A percentile compares a stretch with the other conserved stretches of the same genome.
phyloP scores from a whole-genome alignment of 1,140 invertebrate genomes.

The Lucilia cuprina region DNA sequence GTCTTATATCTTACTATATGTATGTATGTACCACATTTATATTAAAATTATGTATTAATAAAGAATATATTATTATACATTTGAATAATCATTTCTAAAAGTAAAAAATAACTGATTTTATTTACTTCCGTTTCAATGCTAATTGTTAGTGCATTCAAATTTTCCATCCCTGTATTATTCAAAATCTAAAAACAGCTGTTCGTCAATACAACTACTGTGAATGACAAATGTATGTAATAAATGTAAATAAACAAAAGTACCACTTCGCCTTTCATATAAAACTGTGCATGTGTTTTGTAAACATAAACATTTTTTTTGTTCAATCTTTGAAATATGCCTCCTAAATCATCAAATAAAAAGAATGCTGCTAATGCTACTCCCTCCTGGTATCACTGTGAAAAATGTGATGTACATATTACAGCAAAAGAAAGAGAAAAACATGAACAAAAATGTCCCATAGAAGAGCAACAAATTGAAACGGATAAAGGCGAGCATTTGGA shows the following conservation, averaged over 20 bases:
- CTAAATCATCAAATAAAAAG: constrained; percentile 56
- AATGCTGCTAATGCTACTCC: constrained; percentile 42
- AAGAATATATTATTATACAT: neutral
- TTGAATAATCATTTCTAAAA: too few species aligned
- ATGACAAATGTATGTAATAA: neutral
- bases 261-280: neutral
- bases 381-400: constrained; percentile 53
- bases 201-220: neutral
- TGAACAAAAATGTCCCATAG: constrained; percentile 43
- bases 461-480: neutral
- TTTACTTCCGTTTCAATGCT: too few species aligned
- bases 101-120: too few species aligned
- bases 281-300: constrained; percentile 19
- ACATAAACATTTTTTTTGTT: neutral
- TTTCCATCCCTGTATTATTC: neutral
- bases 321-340: constrained; percentile 46
- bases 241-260: neutral
- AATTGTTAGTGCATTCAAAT: neutral
- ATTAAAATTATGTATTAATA: neutral
- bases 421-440: constrained; percentile 51
- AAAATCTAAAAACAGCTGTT: neutral
- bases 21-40: too few species aligned
- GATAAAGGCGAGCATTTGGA: constrained; percentile 37
- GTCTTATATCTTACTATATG: neutral
- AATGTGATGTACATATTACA: constrained; percentile 51